These are phyloP conservation scores for Acanthiza pusilla DNA, from an alignment of 2,797 vertebrate genomes.

Conservation along the genomic window DNA sequence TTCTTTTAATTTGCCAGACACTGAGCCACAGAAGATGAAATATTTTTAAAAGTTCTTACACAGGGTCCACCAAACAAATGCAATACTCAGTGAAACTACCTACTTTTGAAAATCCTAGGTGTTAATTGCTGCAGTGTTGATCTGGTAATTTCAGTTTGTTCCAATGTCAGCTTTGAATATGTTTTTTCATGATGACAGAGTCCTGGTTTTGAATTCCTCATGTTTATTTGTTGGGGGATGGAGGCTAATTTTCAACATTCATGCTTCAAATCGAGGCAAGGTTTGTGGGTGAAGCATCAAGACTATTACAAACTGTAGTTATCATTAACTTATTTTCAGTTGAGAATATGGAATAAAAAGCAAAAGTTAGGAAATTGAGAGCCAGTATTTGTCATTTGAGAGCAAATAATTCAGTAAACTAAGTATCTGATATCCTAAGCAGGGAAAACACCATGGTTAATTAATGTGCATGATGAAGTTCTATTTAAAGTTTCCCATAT, in stretches of 20 bases:
- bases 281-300: not conserved
- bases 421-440: not conserved
- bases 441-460: not conserved
- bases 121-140: not conserved
- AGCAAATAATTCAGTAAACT: not conserved
- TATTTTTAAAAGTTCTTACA: not conserved
- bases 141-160: not conserved
- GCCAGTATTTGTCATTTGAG: not conserved
- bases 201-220: not conserved
- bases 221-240: not conserved
- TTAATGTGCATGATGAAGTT: not conserved
- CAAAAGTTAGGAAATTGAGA: not conserved
- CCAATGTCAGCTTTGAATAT: not conserved
- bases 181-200: not conserved
- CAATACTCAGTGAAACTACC: not conserved
- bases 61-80: not conserved
- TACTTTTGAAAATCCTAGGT: not conserved
- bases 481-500: not conserved
- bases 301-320: not conserved
- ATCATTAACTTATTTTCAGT: not conserved
- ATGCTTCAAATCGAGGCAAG: rapidly evolving
- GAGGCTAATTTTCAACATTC: not conserved
- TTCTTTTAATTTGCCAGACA: not conserved
- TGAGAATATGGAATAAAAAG: not conserved
- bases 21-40: not conserved